Evolutionary conservation across 2,888 invertebrate genomes (phyloP).

Genomic region (Drosophila nr. perissopoda): DNA sequence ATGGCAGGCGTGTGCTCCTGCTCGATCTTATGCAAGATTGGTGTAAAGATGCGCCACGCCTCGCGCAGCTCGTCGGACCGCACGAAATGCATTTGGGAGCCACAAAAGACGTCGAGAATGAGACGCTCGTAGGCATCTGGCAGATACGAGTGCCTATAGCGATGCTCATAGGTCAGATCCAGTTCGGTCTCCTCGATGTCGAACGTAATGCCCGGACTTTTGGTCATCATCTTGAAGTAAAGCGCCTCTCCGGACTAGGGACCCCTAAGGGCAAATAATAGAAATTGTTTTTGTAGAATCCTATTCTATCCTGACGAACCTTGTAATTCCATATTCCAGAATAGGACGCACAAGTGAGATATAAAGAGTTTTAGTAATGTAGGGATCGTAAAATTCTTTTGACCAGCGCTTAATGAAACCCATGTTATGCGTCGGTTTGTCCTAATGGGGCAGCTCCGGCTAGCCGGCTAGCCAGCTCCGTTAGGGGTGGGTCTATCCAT

Average conservation of each 20-base stretch:
- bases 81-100: constrained; percentile 99
- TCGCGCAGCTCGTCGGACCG: constrained; percentile 97
- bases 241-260: constrained; percentile 98
- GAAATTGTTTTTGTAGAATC: too few relatives aligned
- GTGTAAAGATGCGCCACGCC: constrained; percentile 99
- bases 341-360: too few relatives aligned
- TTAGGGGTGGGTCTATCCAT: too few relatives aligned
- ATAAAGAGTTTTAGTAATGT: too few relatives aligned
- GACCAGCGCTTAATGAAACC: too few relatives aligned
- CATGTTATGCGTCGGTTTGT: too few relatives aligned
- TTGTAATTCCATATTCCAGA: too few relatives aligned
- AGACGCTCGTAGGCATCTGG: constrained; percentile 99
- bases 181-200: constrained; percentile 99
- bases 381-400: too few relatives aligned
- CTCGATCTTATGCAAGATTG: constrained; percentile 95
- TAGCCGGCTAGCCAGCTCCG: too few relatives aligned
- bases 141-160: constrained; percentile 93
- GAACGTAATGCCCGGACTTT: constrained; percentile 98
- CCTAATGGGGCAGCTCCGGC: too few relatives aligned
- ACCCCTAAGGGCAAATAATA: too few relatives aligned
- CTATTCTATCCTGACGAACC: too few relatives aligned
- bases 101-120: constrained; percentile 98
- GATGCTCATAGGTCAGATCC: constrained; percentile 96
- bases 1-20: constrained; percentile 90
- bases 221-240: constrained; percentile 99